These are phyloP conservation scores for Semotilus atromaculatus DNA, from an alignment of 2,797 vertebrate species.

Conservation along the genomic window DNA sequence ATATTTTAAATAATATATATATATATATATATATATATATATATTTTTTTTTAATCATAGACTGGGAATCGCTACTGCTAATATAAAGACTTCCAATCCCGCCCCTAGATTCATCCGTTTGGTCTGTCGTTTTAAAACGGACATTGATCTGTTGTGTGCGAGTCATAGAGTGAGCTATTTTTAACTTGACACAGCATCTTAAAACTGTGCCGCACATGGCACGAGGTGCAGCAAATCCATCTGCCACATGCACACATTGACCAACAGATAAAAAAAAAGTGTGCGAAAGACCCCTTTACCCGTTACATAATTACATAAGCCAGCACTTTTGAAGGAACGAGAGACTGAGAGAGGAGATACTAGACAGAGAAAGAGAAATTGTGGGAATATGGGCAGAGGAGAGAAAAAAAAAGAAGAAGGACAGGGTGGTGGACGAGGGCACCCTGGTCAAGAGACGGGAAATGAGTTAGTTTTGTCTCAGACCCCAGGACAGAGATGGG, in stretches of 20 bases:
- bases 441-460: conserved; percentile 68
- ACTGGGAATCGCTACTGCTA: not conserved
- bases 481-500: conserved; percentile 56
- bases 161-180: conserved; percentile 23
- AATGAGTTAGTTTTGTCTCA: conserved; percentile 65
- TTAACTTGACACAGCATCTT: conserved; percentile 15
- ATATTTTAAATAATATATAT: no score
- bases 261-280: conserved; percentile 1
- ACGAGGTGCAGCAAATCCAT: not conserved
- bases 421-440: conserved; percentile 50
- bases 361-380: not conserved
- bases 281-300: not conserved
- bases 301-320: conserved; percentile 29
- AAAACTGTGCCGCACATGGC: conserved; percentile 8
- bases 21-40: no score
- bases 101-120: not conserved
- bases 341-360: not conserved
- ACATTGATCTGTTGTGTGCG: conserved; percentile 2
- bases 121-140: not conserved
- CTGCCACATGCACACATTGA: not conserved
- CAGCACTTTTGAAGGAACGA: not conserved
- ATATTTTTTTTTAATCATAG: not conserved
- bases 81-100: not conserved
- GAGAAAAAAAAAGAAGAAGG: not conserved
- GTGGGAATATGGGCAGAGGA: conserved; percentile 7